Evolutionary conservation across 2,888 invertebrate genomes (phyloP), one percentile per base, ranked within the genome.

Genomic region (Mylabris sibirica): DNA sequence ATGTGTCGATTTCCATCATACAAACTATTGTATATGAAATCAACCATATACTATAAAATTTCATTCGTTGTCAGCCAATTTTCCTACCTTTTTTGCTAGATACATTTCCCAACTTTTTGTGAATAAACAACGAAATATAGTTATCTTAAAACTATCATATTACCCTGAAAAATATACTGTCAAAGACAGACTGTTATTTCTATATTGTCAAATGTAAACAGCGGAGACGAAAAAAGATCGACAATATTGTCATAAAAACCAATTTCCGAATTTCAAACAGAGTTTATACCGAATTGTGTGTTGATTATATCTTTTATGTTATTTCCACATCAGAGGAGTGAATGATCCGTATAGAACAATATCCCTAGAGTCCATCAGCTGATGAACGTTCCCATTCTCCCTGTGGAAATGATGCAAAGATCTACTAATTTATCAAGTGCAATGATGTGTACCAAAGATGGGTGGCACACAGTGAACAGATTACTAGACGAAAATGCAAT

Each of bases 391-490:
- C 64, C 64, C 62, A 67, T 66, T 62, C 60, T 44, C 68, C 69
- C 66, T 65, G 76, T 73, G 67, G 68, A 69, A 77, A 74, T 66
- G 68, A 72, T 72, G 71, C 74, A 72, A 71, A 72, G 73, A 78
- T 74, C 75, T 76, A 73, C 78, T 78, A 79, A 79, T 79, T 77
- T 76, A 78, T 79, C 78, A 77, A 71, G 73, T 60, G 76, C 74
- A 77, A 78, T 78, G 78, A 77, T 78, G 74, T 77, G 76, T 76
- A 74, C 74, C 71, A 8, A 53, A 53, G 24, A 53, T 53, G 53
- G 12, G 22, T 22, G 4, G 12, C 24, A n/a, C n/a, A n/a, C n/a
- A 53, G 20, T 49, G 49, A 49, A 49, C 49, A 49, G 49, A 49
- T 49, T 49, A 20, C 11, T 30, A 20, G 11, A 44, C 17, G 49